Base-by-base conservation (phyloP, 1,140 invertebrate species). In the Formica selysi region DNA sequence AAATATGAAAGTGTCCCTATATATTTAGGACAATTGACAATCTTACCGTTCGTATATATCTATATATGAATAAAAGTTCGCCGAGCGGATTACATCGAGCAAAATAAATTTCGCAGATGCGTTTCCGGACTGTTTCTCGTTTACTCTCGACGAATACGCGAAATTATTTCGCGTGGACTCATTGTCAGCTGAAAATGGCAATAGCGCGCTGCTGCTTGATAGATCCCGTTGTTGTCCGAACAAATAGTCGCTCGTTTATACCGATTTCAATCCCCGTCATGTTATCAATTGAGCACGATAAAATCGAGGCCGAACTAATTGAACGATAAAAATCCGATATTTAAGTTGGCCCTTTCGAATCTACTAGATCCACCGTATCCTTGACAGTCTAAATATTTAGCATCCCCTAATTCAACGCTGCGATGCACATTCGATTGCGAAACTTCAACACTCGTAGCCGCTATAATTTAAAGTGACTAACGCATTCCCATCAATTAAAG, bases 211-310 rank as follows among this genome's bases (percentile, higher is more conserved):
- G 51, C 54, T 22, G 36, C 51, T 48, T 68, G 67, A 73, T 48
- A 57, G 38, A 13, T 22, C n/a, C 11, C 48, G 54, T 73, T 83
- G 79, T 83, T 74, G 67, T 44, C 6, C n/a, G 19, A 74, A 83
- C 57, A 74, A 83, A 83, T 73, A 26, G 79, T 44, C 19, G 57
- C 68, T 62, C 79, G 68, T 83, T 83, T 83, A 73, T 81, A 74
- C 54, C 11, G 79, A 73, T 83, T 74, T 74, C 54, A 61, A 62
- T 74, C 79, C 26, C 19, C 13, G 51, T 0, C 64, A 26, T n/a
- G 79, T 68, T 83, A 74, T 62, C 68, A 61, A 62, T 83, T 29
- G 67, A 19, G 16, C n/a, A 7, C 51, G 79, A 83, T 83, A 83
- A 83, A 80, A 83, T 62, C 29, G 54, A 57, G 51, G 67, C 26